Evolutionary conservation across 2,113 vertebrate species (phyloP).

Genomic region (Cheirogaleus medius): DNA sequence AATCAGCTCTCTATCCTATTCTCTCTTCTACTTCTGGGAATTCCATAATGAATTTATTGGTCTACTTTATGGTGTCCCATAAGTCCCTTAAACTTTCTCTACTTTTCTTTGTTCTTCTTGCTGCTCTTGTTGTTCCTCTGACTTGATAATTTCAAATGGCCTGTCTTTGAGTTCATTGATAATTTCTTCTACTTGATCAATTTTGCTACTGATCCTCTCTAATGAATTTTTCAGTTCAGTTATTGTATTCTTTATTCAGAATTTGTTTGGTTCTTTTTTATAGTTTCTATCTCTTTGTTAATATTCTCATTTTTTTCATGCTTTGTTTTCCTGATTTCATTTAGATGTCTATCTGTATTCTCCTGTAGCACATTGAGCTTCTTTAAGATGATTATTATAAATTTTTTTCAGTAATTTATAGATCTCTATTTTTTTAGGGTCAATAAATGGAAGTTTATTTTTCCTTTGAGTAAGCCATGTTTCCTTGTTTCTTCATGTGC

Average conservation of each 20-base stretch:
- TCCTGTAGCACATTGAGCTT: background rate
- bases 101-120: background rate
- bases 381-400: background rate
- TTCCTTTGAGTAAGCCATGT: background rate
- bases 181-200: constrained; percentile 18
- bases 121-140: background rate
- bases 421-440: background rate
- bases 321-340: background rate
- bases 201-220: background rate
- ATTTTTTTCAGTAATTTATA: background rate
- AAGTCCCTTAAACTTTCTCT: background rate
- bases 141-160: background rate
- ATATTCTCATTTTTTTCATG: background rate
- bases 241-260: background rate
- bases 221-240: background rate
- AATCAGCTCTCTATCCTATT: background rate
- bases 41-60: background rate
- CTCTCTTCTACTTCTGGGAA: background rate
- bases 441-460: background rate
- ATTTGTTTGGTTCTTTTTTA: background rate
- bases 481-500: background rate
- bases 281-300: background rate
- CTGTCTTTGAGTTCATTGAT: background rate
- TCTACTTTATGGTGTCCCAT: background rate
- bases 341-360: background rate